Conservation (phyloP, 2,113 vertebrate genomes). For the Lophochroa leadbeateri region DNA sequence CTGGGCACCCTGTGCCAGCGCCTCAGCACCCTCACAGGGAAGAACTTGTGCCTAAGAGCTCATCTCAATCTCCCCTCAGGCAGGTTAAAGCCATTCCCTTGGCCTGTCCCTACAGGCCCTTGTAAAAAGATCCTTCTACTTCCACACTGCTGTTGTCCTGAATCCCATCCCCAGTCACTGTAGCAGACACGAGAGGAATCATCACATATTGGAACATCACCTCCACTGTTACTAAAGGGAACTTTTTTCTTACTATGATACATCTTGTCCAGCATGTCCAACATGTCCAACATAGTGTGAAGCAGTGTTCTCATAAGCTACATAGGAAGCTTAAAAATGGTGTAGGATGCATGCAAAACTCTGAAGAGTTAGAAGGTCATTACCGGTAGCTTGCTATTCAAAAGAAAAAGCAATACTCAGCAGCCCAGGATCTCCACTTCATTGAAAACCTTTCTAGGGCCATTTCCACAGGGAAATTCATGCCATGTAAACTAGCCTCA, state of each 20-base stretch:
- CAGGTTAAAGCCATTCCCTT: neutral
- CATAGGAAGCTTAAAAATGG: neutral
- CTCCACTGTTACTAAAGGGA: neutral
- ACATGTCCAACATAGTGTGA: neutral
- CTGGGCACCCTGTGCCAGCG: neutral
- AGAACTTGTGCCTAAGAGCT: neutral
- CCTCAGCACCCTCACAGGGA: neutral
- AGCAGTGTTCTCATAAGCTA: neutral
- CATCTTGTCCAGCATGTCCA: neutral
- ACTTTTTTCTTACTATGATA: neutral
- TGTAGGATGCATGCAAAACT: neutral
- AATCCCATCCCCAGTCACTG: neutral
- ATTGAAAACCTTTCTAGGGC: neutral
- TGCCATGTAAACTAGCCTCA: neutral
- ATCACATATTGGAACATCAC: neutral
- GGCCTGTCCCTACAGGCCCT: neutral
- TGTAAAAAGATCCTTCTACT: neutral
- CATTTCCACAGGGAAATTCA: neutral
- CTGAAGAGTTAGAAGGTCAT: neutral
- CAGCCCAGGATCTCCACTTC: neutral
- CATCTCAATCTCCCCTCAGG: neutral
- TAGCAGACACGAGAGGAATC: neutral
- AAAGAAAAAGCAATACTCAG: neutral
- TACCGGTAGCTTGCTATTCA: neutral
- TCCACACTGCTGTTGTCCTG: rapidly evolving